Base-by-base conservation (phyloP, 2,113 vertebrate species). In the Pseudorectes ferrugineus region DNA sequence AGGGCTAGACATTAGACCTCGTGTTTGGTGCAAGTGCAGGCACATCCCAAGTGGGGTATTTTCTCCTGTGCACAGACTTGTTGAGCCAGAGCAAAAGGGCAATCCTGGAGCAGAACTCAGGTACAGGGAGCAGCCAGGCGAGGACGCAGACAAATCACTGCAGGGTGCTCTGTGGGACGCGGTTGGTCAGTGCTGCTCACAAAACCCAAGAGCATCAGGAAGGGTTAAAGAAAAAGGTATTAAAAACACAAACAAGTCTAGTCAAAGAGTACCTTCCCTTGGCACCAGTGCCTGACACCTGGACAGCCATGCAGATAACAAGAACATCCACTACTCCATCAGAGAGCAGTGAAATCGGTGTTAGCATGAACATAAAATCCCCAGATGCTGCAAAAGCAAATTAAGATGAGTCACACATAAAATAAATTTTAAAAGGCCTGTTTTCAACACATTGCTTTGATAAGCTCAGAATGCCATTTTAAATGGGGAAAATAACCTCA, bases 211-310 rank as follows among this genome's bases (percentile, higher is more conserved):
- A 59, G 31, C 11, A 55, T 52, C 29, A 38, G 21, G 62, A 85
- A 79, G 19, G 7, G 2, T 70, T 70, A 54, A 72, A 28, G 28
- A 51, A 86, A 72, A 70, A 46, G 19, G 14, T 40, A 48, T 22
- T 85, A 54, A 89, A 87, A 92, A 6, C 14, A 26, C 3, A 2
- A 92, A 63, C 7, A 42, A 28, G 5, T 52, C 33, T 33, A n/a
- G 8, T 87, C 18, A 67, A 79, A 61, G 26, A 58, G 8, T 18
- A 31, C 18, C 42, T 46, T 70, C 48, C 40, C 43, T 62, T 42
- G 61, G 52, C 25, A 48, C 26, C 38, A 54, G 26, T 28, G 45
- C n/a, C 55, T 0, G 0, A 66, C 65, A 83, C 14, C 12, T 0
- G 0, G 38, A 35, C 31, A 79, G 22, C 38, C 49, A 11, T 5